Evolutionary conservation across 2,797 vertebrate genomes (phyloP), one percentile per base, ranked within the genome.

Genomic region (Trematomus bernacchii): DNA sequence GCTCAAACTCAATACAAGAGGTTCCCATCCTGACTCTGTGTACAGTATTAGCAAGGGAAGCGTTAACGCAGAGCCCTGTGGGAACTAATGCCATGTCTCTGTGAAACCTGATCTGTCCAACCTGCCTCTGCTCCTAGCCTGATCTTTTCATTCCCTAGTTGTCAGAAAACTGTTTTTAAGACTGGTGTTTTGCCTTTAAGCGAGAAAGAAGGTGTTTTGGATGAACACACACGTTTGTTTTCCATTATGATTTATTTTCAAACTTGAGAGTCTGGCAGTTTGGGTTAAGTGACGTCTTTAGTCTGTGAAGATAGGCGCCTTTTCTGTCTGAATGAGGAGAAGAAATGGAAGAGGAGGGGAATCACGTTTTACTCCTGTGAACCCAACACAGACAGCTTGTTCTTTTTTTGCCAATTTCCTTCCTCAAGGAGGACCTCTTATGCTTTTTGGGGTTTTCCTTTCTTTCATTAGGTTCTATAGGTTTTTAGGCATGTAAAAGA

Each of bases 81-180:
- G 72, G 77, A 84, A 89, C 78, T 61, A 74, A 77, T 12, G 59
- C 73, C 58, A 64, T 42, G 71, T 83, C 71, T 85, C 69, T 50
- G 60, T 42, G 81, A 84, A 85, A 85, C 71, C 62, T 3, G 60
- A 91, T 85, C 85, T 61, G 59, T 53, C 43, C 33, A 16, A 72
- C 79, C 65, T 60, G 75, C 76, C 82, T 75, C 46, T 27, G 53
- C 66, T 77, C 63, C 71, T n/a, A n/a, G n/a, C n/a, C n/a, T 86
- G 74, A 88, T 86, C 79, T 76, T 73, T 90, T 85, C 83, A 89
- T 85, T 83, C 84, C 81, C 62, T 21, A 1, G 37, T 21, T 85
- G 72, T 54, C 77, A 82, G 53, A 75, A 71, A 84, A 84, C n/a
- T 0, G 6, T 51, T 82, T 27, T 59, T 50, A 23, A 57, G 65